Evolutionary conservation across 2,797 vertebrate species (phyloP).

Genomic region (Gila robusta): DNA sequence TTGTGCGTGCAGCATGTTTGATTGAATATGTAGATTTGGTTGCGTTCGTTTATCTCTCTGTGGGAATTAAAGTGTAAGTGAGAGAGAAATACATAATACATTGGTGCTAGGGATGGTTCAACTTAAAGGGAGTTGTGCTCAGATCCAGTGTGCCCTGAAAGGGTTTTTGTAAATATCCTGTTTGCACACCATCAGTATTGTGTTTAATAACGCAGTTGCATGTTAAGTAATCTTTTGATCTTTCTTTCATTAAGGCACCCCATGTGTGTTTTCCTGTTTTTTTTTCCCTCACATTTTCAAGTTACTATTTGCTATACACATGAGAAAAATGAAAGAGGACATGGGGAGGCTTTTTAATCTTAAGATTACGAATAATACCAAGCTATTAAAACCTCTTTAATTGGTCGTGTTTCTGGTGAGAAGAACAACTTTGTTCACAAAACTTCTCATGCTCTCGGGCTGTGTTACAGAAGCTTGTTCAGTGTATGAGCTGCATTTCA

Average conservation of each 20-base stretch:
- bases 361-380: conserved; percentile 70
- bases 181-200: conserved; percentile 73
- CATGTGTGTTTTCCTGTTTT: conserved; percentile 66
- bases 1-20: neutral
- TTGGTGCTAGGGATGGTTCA: conserved; percentile 56
- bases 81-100: conserved; percentile 38
- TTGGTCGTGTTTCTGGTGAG: conserved; percentile 66
- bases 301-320: conserved; percentile 59
- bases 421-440: conserved; percentile 67
- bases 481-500: conserved; percentile 70
- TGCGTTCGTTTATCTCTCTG: neutral
- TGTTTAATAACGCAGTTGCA: conserved; percentile 76
- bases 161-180: conserved; percentile 66
- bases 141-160: conserved; percentile 61
- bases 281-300: conserved; percentile 64
- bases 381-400: conserved; percentile 70
- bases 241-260: conserved; percentile 74
- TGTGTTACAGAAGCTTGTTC: conserved; percentile 16
- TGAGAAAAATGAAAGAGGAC: conserved; percentile 72
- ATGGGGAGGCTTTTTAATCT: conserved; percentile 65
- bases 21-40: neutral
- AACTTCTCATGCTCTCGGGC: conserved; percentile 45
- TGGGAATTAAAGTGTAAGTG: conserved; percentile 25
- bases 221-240: conserved; percentile 79
- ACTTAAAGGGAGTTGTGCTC: conserved; percentile 67